Percentiles rank a stretch among this genome's conserved stretches.
Conservation (phyloP, 2,888 invertebrate genomes). For the Fragum sueziense region DNA sequence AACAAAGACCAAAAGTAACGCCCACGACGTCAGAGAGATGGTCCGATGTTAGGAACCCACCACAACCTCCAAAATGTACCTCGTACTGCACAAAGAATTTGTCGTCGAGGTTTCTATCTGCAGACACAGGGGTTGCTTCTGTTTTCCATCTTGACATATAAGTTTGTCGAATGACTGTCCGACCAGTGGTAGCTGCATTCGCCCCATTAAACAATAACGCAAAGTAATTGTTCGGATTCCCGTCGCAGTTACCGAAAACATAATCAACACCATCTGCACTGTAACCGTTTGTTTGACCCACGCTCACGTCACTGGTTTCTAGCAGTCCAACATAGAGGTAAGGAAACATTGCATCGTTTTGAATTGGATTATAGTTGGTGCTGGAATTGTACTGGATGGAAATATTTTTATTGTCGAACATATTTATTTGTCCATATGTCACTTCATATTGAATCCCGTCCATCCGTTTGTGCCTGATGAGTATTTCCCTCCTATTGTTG, state of each 20-base stretch:
- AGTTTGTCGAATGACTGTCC: background rate
- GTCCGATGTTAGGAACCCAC: background rate
- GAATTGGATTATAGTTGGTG: slow-evolving; percentile 26
- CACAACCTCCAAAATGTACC: slow-evolving; percentile 10
- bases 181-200: slow-evolving; percentile 1
- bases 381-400: slow-evolving; percentile 40
- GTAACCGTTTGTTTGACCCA: slow-evolving; percentile 36
- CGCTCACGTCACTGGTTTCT: slow-evolving; percentile 1
- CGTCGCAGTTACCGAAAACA: slow-evolving; percentile 47
- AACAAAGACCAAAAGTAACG: background rate
- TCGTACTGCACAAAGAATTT: slow-evolving; percentile 6
- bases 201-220: slow-evolving; percentile 35
- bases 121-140: background rate
- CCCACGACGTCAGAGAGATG: background rate
- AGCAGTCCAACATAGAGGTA: slow-evolving; percentile 51
- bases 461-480: slow-evolving; percentile 37
- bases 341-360: slow-evolving; percentile 30
- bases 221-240: slow-evolving; percentile 51
- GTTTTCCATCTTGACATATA: background rate
- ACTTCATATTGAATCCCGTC: slow-evolving; percentile 43
- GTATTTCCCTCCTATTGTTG: slow-evolving; percentile 35
- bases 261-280: slow-evolving; percentile 32
- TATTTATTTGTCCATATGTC: slow-evolving; percentile 32
- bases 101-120: background rate
- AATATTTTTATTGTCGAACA: slow-evolving; percentile 29